Conservation (phyloP, 2,888 invertebrate species). For the Acleris emargana region DNA sequence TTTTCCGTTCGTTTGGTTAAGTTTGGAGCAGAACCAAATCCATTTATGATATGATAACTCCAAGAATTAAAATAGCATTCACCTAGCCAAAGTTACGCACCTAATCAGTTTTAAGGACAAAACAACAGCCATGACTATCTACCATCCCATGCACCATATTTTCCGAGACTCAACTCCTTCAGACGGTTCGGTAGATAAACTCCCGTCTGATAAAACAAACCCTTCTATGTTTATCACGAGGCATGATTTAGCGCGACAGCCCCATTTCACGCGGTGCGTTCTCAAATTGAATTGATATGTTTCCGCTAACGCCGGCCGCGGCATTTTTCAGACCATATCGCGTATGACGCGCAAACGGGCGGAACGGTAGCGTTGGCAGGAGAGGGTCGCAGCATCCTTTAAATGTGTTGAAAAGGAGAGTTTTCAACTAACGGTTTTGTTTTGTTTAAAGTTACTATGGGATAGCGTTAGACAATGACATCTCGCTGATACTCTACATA, state of each 20-base stretch:
- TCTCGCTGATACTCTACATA: no score
- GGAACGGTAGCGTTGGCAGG: conserved; percentile 62
- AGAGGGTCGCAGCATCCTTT: conserved; percentile 40
- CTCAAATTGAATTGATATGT: conserved; percentile 83
- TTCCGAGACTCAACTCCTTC: conserved; percentile 5
- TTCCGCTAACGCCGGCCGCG: conserved; percentile 70
- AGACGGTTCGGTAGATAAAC: conserved; percentile 27
- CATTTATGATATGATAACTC: no score
- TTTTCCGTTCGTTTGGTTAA: no score
- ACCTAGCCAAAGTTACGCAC: no score
- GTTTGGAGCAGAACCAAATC: no score
- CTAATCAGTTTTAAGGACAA: background rate
- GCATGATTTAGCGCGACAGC: conserved; percentile 74
- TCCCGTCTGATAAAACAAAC: conserved; percentile 65
- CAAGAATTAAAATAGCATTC: background rate
- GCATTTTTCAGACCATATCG: conserved; percentile 78
- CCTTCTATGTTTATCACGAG: conserved; percentile 76
- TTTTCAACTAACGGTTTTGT: no score
- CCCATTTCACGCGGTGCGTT: conserved; percentile 70
- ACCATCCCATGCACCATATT: background rate
- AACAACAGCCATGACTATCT: background rate
- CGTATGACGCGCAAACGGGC: conserved; percentile 73
- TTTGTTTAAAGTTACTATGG: no score
- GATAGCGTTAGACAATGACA: no score
- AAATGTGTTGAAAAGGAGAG: no score